Base-by-base conservation (phyloP, 1,140 invertebrate species). In the Zaprionus gabonicus region DNA sequence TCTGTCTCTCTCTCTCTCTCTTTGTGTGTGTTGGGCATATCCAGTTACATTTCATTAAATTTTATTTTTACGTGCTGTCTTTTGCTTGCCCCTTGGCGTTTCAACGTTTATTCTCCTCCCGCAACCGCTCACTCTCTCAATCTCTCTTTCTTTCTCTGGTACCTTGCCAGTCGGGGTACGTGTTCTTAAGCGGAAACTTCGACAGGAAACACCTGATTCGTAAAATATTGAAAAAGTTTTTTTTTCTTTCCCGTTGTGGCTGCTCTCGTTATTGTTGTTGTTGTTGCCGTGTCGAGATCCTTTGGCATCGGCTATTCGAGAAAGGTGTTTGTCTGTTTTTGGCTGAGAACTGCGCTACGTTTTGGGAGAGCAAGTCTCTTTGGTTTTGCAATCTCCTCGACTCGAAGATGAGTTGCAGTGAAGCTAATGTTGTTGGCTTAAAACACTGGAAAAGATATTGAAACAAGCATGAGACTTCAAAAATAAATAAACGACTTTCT, bases 21-120 rank as follows among this genome's bases (percentile, higher is more conserved):
- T 38, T 13, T 41, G 1, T 62, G 34, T 73, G 76, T 79, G 60
- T 67, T 63, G 63, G 82, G 68, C 67, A 79, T 85, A 81, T 90
- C 84, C 85, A 90, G 85, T 90, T 90, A 90, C 85, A 90, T 90
- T 90, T 90, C 85, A 90, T 90, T 90, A 90, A 90, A 91, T 90
- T 88, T 90, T 90, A 88, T 90, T 90, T 88, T 81, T 85, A 77
- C 79, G 81, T 85, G 77, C 83, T 72, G 81, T 84, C 74, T 88
- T 88, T 69, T 88, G 83, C 55, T 44, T 59, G 83, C 67, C 77
- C 58, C 71, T 55, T 59, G 76, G 78, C 76, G 64, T 80, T 86
- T 76, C 69, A 28, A 46, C 49, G 64, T 69, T 46, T 44, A 25
- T 51, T 10, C 38, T 27, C 28, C 10, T 49, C 15, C 27, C 41